Base-by-base conservation (phyloP, 2,888 invertebrate species). In the Athripsodes cinereus region DNA sequence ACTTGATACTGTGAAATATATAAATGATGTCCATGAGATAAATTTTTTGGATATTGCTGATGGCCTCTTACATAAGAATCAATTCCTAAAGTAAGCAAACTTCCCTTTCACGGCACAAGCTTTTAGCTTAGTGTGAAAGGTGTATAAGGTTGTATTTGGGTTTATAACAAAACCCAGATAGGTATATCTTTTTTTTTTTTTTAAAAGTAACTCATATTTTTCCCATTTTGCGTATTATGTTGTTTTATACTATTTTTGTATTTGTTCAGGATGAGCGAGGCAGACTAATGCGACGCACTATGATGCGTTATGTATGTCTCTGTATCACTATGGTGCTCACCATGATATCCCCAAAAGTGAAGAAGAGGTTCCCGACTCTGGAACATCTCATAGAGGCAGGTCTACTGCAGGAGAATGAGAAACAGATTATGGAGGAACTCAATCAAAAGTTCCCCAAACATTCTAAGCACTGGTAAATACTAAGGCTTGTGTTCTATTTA, bases 301-400 rank as follows among this genome's bases (percentile, higher is more conserved):
- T 91, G 60, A 85, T 91, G 78, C 81, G 92, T 55, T 92, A 91
- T 69, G 88, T 86, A 44, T 93, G 93, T 69, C 81, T 92, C 26
- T 90, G 91, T 66, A 80, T 92, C n/a, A 91, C 92, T 0, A 87
- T 93, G 85, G 90, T 90, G 60, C 82, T 93, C 66, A 85, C 88
- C 40, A 90, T 89, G 82, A 88, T 94, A 62, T 90, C 92, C 53
- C 92, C 93, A 0, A 79, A 88, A 50, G 94, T 94, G 21, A 93
- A 93, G 71, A 93, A 92, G 70, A 81, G 93, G 16, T 94, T 94
- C 71, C 93, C 93, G 0, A 87, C 88, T 1, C 74, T 92, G 58
- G 84, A 86, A 63, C 90, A 93, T 71, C 84, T 92, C 59, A 88
- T 92, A 3, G 92, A 92, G 62, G 88, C 92, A 6, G 93, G 93